Evolutionary conservation across 2,888 invertebrate genomes (phyloP).

Genomic region (Sthenelais limicola): DNA sequence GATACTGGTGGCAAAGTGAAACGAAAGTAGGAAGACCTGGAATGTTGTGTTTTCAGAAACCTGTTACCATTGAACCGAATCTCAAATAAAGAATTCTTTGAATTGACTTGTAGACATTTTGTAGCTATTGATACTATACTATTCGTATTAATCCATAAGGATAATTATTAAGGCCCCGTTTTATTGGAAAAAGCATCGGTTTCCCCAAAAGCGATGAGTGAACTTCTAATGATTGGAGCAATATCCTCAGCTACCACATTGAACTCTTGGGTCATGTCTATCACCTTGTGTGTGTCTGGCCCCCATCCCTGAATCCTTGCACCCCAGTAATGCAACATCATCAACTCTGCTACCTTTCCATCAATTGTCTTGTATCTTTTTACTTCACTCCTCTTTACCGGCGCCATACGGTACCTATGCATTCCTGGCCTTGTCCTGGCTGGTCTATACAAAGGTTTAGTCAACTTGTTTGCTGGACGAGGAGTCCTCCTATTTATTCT

Average conservation of each 20-base stretch:
- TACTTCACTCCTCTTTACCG: neutral
- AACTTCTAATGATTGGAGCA: conserved; percentile 6
- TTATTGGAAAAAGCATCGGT: conserved; percentile 18
- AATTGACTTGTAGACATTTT: no score
- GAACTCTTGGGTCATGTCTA: conserved; percentile 42
- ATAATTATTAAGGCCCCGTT: conserved; percentile 4
- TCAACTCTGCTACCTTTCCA: conserved; percentile 28
- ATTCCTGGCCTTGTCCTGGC: conserved; percentile 7
- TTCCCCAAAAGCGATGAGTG: conserved; percentile 26
- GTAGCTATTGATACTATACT: no score
- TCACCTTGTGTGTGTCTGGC: conserved; percentile 41
- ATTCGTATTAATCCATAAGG: no score
- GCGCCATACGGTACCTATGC: neutral
- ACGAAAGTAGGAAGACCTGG: no score
- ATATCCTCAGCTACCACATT: neutral
- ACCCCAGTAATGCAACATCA: conserved; percentile 53
- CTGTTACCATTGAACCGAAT: no score
- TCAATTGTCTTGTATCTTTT: neutral
- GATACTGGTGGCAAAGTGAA: no score
- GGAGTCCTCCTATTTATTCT: conserved; percentile 45
- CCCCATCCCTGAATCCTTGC: conserved; percentile 50
- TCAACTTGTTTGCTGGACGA: conserved; percentile 42
- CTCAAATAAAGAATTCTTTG: no score
- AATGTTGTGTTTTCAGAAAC: no score
- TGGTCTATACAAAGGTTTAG: conserved; percentile 45